Evolutionary conservation across 2,888 invertebrate species (phyloP).

Genomic region (Cactoblastis cactorum): DNA sequence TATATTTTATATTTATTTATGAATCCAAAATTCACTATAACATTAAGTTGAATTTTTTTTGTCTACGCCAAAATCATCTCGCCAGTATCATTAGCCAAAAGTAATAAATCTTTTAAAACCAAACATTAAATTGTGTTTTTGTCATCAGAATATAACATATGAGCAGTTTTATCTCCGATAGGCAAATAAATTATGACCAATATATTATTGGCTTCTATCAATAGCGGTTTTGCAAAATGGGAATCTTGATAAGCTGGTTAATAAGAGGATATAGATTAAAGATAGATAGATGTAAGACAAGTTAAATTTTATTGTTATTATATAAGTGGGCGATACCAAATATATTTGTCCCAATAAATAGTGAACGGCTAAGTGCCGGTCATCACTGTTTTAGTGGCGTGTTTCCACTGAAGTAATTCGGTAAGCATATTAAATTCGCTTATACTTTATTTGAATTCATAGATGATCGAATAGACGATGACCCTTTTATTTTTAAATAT

Average conservation of each 20-base stretch:
- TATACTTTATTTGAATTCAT: too few relatives aligned
- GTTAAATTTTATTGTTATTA: slow-evolving; percentile 4
- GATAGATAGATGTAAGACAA: not conserved
- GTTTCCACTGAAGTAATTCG: not conserved
- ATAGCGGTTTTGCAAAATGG: not conserved
- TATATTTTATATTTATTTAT: too few relatives aligned
- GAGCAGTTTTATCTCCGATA: not conserved
- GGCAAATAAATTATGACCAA: not conserved
- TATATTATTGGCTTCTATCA: slow-evolving; percentile 1
- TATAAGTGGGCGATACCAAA: slow-evolving; percentile 3
- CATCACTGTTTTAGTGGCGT: not conserved
- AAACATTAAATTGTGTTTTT: not conserved
- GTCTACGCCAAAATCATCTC: not conserved
- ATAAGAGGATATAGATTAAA: not conserved
- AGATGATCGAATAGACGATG: too few relatives aligned
- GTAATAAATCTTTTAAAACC: not conserved
- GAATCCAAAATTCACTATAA: too few relatives aligned
- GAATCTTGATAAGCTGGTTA: not conserved
- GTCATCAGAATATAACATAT: not conserved
- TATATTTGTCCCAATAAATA: not conserved
- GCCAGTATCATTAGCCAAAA: not conserved
- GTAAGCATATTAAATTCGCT: too few relatives aligned
- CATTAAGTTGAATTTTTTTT: too few relatives aligned
- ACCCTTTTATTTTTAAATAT: too few relatives aligned
- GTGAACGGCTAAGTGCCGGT: not conserved